Evolutionary conservation across 2,113 vertebrate genomes (phyloP).

Genomic region (Urocitellus parryii): DNA sequence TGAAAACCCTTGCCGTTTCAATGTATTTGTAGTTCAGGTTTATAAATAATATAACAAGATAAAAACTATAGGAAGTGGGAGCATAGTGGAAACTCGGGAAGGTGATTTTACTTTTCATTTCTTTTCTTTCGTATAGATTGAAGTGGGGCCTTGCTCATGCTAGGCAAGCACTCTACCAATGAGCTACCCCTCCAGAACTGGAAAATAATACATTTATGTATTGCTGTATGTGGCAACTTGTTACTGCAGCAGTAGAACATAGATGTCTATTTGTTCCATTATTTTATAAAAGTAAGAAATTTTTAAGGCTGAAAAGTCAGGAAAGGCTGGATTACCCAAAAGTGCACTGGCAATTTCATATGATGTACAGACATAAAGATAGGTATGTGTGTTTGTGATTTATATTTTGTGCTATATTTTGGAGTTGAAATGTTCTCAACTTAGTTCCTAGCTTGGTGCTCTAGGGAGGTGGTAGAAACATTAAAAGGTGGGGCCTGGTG

Average conservation of each 20-base stretch:
- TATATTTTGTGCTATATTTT: neutral
- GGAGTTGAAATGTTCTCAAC: neutral
- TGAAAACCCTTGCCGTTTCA: constrained; percentile 53
- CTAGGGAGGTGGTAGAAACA: neutral
- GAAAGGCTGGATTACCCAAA: neutral
- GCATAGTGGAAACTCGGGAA: neutral
- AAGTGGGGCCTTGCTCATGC: neutral
- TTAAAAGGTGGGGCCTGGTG: neutral
- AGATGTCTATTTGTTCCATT: neutral
- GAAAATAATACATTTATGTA: neutral
- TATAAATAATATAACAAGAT: constrained; percentile 55
- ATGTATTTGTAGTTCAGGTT: constrained; percentile 61
- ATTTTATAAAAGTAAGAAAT: neutral
- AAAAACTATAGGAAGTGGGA: neutral
- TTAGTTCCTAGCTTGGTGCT: neutral
- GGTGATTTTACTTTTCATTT: neutral
- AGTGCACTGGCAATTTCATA: neutral
- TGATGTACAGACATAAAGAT: neutral
- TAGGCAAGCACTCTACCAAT: neutral
- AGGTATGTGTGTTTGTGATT: no score
- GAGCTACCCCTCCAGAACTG: neutral
- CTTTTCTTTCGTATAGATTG: neutral
- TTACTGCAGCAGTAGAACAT: neutral
- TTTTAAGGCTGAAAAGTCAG: neutral
- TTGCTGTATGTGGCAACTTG: neutral